phyloP scores from a whole-genome alignment of 1,140 invertebrate genomes.

The Brachionus angularis region DNA sequence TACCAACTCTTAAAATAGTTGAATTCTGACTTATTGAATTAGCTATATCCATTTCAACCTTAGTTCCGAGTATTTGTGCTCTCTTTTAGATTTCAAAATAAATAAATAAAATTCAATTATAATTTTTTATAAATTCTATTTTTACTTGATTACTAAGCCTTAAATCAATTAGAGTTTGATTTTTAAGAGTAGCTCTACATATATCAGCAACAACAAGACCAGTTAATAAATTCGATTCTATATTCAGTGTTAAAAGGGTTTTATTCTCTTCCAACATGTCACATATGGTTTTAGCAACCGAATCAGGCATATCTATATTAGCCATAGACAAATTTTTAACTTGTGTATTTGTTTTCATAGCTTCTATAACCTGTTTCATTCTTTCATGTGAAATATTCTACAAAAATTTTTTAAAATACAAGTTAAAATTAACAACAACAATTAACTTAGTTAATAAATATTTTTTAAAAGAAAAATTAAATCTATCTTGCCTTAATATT shows the following conservation, averaged over 20 bases:
- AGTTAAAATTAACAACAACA: too few species aligned
- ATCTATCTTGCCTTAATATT: slow-evolving; percentile 74
- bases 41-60: slow-evolving; percentile 95
- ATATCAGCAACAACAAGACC: slow-evolving; percentile 72
- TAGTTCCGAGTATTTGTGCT: slow-evolving; percentile 87
- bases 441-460: background rate
- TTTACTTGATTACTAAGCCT: slow-evolving; percentile 87
- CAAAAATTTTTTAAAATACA: slow-evolving; percentile 51
- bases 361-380: slow-evolving; percentile 81
- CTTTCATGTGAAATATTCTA: slow-evolving; percentile 95
- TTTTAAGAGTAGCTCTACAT: slow-evolving; percentile 76
- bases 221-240: slow-evolving; percentile 93
- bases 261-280: slow-evolving; percentile 80
- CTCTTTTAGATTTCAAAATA: slow-evolving; percentile 64
- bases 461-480: background rate
- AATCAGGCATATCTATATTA: slow-evolving; percentile 86
- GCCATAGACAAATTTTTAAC: slow-evolving; percentile 84
- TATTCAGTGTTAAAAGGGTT: slow-evolving; percentile 79
- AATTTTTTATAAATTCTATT: background rate
- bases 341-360: slow-evolving; percentile 80
- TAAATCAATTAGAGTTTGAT: slow-evolving; percentile 83
- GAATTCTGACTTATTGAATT: slow-evolving; percentile 85
- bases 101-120: background rate
- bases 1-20: slow-evolving; percentile 79
- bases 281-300: slow-evolving; percentile 64